A percentile compares a stretch with the other conserved stretches of the same genome.
These are phyloP conservation scores for Acholoe squamosa DNA, from an alignment of 2,888 invertebrate genomes.

Conservation along the genomic window DNA sequence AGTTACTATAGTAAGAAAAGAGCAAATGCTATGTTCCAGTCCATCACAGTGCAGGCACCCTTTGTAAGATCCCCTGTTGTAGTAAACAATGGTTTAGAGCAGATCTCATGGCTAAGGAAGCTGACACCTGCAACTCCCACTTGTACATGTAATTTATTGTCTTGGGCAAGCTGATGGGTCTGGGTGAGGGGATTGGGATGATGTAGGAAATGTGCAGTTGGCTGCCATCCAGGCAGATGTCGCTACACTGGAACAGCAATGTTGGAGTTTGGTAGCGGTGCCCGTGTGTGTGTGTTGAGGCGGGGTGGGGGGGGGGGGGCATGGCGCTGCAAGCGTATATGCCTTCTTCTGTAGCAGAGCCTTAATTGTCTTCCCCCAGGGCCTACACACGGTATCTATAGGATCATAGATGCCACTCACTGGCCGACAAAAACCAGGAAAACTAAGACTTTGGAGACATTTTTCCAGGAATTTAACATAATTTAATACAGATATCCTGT, in stretches of 20 bases:
- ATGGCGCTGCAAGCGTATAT: background rate
- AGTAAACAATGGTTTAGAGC: slow-evolving; percentile 31
- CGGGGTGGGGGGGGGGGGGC: background rate
- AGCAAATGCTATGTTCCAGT: background rate
- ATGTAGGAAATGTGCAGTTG: slow-evolving; percentile 31
- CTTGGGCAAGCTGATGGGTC: background rate
- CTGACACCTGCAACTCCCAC: slow-evolving; percentile 26
- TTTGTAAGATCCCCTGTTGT: background rate
- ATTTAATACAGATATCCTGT: no score
- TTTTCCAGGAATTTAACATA: no score
- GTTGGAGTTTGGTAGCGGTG: no score
- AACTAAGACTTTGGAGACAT: no score
- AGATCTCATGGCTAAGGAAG: background rate
- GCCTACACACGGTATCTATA: no score
- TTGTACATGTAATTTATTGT: background rate
- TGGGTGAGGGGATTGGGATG: background rate
- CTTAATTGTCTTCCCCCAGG: background rate
- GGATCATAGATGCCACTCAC: no score
- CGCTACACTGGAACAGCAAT: background rate
- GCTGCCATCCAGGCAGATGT: slow-evolving; percentile 9
- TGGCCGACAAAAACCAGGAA: no score
- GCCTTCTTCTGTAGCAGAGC: background rate
- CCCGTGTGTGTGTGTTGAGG: no score
- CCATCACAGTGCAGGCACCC: background rate
- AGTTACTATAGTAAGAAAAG: no score